Conservation (phyloP, 37 sponge, comb jelly and placozoan genomes). For the Crambe crambe region DNA sequence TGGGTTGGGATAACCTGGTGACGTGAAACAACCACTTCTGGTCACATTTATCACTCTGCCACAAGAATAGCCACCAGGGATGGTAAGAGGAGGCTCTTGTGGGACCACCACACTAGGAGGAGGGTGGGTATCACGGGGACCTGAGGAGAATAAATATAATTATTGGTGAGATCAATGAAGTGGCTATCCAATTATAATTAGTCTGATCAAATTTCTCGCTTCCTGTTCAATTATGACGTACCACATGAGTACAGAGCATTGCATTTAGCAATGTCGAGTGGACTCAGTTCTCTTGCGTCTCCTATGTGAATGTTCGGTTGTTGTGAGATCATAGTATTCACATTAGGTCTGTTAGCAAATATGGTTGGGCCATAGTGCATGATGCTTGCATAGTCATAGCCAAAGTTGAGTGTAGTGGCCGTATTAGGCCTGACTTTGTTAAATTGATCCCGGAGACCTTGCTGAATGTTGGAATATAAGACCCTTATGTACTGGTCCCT, state of each 20-base stretch:
- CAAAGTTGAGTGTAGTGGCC: slow-evolving; percentile 47
- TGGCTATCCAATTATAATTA: too few species aligned
- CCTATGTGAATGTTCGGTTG: slow-evolving; percentile 53
- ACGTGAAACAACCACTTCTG: not conserved
- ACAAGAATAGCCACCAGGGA: slow-evolving; percentile 26
- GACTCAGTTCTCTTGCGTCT: slow-evolving; percentile 48
- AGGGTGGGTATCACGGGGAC: slow-evolving; percentile 1
- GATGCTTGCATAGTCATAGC: slow-evolving; percentile 82
- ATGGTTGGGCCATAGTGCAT: slow-evolving; percentile 74
- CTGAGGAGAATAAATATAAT: not conserved
- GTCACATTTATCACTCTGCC: slow-evolving; percentile 16
- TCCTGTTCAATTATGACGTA: too few species aligned
- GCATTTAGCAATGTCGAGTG: slow-evolving; percentile 62
- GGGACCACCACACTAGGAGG: not conserved
- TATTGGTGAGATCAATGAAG: too few species aligned
- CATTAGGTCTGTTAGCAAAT: slow-evolving; percentile 6
- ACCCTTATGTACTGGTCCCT: slow-evolving; percentile 54
- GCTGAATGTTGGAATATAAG: slow-evolving; percentile 24
- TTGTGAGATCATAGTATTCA: slow-evolving; percentile 20
- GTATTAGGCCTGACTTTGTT: not conserved
- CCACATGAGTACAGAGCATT: slow-evolving; percentile 71
- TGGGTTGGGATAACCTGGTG: slow-evolving; percentile 43
- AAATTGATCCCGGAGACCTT: slow-evolving; percentile 24
- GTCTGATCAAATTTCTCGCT: not conserved
- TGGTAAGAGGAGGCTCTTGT: not conserved